Conservation (phyloP, 2,888 invertebrate species). For the Tuta absoluta region DNA sequence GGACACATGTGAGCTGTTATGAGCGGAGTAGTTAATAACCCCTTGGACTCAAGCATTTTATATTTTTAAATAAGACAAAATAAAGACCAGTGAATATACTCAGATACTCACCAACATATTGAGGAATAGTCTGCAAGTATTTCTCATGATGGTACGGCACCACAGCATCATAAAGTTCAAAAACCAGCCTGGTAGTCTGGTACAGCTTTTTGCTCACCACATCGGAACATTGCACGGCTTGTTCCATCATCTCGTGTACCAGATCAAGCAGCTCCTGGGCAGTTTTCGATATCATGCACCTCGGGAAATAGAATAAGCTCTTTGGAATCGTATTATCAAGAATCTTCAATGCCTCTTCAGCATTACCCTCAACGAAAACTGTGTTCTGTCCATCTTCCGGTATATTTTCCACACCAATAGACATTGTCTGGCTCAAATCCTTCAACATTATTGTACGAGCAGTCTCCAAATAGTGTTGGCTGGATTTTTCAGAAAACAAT, state of each 20-base stretch:
- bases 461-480: constrained; percentile 84
- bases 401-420: constrained; percentile 75
- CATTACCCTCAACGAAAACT: constrained; percentile 38
- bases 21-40: no score
- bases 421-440: constrained; percentile 88
- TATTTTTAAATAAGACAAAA: no score
- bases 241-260: constrained; percentile 83
- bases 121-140: constrained; percentile 91
- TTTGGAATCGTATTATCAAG: constrained; percentile 69
- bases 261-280: constrained; percentile 84
- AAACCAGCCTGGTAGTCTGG: constrained; percentile 85
- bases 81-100: no score
- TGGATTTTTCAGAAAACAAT: constrained; percentile 88
- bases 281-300: constrained; percentile 83
- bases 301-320: constrained; percentile 74
- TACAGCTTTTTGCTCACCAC: constrained; percentile 84
- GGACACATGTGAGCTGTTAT: no score
- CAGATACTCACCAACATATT: constrained; percentile 88
- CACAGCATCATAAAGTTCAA: constrained; percentile 88
- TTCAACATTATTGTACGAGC: constrained; percentile 89
- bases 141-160: constrained; percentile 91
- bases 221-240: constrained; percentile 83
- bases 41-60: no score
- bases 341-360: constrained; percentile 65
- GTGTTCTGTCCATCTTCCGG: constrained; percentile 41